Evolutionary conservation across 2,113 vertebrate genomes (phyloP), one percentile per base, ranked within the genome.

Genomic region (Oenanthe oenanthe): DNA sequence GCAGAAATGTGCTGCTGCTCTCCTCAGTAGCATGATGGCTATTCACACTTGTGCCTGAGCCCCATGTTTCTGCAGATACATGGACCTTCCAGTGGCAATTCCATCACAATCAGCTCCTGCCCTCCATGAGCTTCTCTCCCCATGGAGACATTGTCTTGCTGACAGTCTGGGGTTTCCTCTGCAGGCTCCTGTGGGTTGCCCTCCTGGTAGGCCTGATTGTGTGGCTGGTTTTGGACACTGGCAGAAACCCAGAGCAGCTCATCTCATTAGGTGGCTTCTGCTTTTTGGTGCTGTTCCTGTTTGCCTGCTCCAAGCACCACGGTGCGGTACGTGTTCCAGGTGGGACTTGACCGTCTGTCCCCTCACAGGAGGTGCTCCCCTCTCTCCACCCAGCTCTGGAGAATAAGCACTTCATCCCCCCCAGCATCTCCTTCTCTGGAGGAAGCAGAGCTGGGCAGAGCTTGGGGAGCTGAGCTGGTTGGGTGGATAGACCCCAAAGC

Each of bases 181-280:
- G 36, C 95, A 99, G 99, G 98, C 81, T 98, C 56, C 97, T 99
- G n/a, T 97, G 97, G 8, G 7, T 97, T 9, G 72, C 95, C 9
- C 97, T 97, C 34, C 15, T 98, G 87, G 96, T 74, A 53, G 97
- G 98, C 68, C 95, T 99, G 70, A 85, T 98, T 26, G 12, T 94
- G 0, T 99, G 99, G 99, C 95, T 99, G 36, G 95, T 5, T 40
- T 65, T 99, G 72, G 99, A 99, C 94, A 99, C 98, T 1, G 89
- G 97, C 62, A 92, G 93, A 89, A 96, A 98, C 47, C 99, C 98
- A 1, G 97, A 99, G 91, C 99, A 99, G 96, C 97, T 99, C 38
- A 97, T 99, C 81, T 99, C 99, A 13, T 99, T 99, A 22, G 98
- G 95, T 2, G 99, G 99, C 12, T 96, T 99, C 95, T 98, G 97